Percentiles rank a stretch among this genome's conserved stretches.
Conservation (phyloP, 2,113 vertebrate genomes). For the Nothobranchius kuhntae region DNA sequence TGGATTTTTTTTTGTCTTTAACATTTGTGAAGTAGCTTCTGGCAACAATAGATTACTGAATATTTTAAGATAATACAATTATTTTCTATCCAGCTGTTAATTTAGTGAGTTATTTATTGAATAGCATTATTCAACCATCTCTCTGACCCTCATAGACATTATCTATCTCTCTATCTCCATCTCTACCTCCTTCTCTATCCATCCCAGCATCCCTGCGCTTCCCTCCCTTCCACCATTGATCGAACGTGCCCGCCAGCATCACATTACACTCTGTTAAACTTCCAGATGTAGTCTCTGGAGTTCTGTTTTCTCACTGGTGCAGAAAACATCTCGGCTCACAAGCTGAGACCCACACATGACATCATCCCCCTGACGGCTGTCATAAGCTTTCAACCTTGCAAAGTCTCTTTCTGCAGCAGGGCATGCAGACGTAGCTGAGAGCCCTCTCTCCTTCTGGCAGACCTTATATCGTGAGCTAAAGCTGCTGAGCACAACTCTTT, state of each 20-base stretch:
- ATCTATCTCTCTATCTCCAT: constrained; percentile 40
- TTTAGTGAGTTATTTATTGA: no score
- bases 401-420: constrained; percentile 19
- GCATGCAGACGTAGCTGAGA: constrained; percentile 33
- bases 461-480: constrained; percentile 36
- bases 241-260: constrained; percentile 46
- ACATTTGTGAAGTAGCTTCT: no score
- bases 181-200: constrained; percentile 7
- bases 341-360: constrained; percentile 65
- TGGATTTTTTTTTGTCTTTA: no score
- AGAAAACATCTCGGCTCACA: constrained; percentile 45
- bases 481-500: constrained; percentile 51
- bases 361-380: constrained; percentile 64
- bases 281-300: constrained; percentile 75
- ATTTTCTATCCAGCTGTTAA: no score
- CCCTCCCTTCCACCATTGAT: constrained; percentile 53
- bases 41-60: no score
- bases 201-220: constrained; percentile 15
- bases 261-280: constrained; percentile 47
- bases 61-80: no score
- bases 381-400: constrained; percentile 64
- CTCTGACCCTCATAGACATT: constrained; percentile 19
- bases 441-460: constrained; percentile 8
- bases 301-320: constrained; percentile 32
- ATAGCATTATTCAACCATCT: background rate